A percentile compares a stretch with the other conserved stretches of the same genome.
These are phyloP conservation scores for Celastrina argiolus DNA, from an alignment of 2,888 invertebrate species.

Conservation along the genomic window DNA sequence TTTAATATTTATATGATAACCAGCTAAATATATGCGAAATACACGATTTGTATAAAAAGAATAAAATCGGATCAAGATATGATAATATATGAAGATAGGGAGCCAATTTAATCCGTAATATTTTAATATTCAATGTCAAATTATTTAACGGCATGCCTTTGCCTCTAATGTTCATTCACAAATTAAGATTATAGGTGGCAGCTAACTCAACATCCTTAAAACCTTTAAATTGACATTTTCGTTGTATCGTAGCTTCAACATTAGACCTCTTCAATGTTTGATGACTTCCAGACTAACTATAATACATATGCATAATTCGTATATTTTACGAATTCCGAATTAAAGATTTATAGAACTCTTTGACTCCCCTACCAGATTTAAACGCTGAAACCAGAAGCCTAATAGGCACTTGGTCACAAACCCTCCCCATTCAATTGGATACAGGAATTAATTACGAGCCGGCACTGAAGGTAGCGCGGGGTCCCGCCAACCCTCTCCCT, in stretches of 20 bases:
- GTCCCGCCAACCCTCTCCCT: slow-evolving; percentile 14
- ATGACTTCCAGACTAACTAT: neutral
- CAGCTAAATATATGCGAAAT: slow-evolving; percentile 15
- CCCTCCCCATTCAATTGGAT: slow-evolving; percentile 5
- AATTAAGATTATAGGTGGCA: neutral
- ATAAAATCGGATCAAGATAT: slow-evolving; percentile 15
- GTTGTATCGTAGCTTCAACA: too few relatives aligned
- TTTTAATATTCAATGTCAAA: slow-evolving; percentile 11
- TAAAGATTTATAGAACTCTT: neutral
- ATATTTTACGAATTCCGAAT: neutral
- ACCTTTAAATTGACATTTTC: too few relatives aligned
- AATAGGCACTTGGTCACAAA: neutral
- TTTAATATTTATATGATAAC: slow-evolving; percentile 8
- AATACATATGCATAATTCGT: neutral
- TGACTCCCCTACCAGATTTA: slow-evolving; percentile 9
- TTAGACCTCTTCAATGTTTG: too few relatives aligned
- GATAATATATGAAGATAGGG: slow-evolving; percentile 3
- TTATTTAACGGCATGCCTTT: neutral
- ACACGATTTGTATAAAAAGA: slow-evolving; percentile 8
- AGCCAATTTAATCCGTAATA: slow-evolving; percentile 1
- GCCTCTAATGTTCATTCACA: neutral
- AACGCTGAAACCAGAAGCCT: slow-evolving; percentile 5
- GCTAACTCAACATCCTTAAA: too few relatives aligned
- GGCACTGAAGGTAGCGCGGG: neutral
- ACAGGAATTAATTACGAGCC: slow-evolving; percentile 9